Conservation (phyloP, 1,140 invertebrate species). For the Dermatophagoides farinae region DNA sequence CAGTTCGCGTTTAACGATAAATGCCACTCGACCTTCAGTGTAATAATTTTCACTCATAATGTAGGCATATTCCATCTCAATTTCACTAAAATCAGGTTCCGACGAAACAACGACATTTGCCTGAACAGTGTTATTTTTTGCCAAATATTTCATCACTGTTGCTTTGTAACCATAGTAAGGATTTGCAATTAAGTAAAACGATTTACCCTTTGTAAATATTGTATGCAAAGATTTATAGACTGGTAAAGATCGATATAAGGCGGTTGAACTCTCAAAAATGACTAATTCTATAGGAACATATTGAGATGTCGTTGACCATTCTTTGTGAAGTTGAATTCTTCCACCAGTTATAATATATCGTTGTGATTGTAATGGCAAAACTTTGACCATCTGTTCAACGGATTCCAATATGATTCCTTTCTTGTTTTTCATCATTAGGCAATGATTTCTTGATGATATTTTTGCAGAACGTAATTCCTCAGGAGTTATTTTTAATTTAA, state of each 20-base stretch:
- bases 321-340: slow-evolving; percentile 41
- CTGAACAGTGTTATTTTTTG: slow-evolving; percentile 32
- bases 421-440: slow-evolving; percentile 19
- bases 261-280: not conserved
- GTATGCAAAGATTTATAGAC: slow-evolving; percentile 42
- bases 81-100: slow-evolving; percentile 30
- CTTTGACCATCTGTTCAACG: slow-evolving; percentile 46
- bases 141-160: slow-evolving; percentile 30
- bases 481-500: not conserved
- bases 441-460: not conserved
- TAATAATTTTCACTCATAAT: slow-evolving; percentile 15
- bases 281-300: slow-evolving; percentile 1
- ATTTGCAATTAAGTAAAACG: slow-evolving; percentile 51
- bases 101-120: slow-evolving; percentile 28
- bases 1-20: slow-evolving; percentile 25
- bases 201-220: slow-evolving; percentile 41
- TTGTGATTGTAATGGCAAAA: slow-evolving; percentile 43
- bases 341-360: slow-evolving; percentile 33
- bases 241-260: slow-evolving; percentile 48
- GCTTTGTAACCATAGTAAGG: slow-evolving; percentile 58
- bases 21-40: slow-evolving; percentile 24
- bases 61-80: slow-evolving; percentile 19
- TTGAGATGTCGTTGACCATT: slow-evolving; percentile 35
- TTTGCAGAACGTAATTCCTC: not conserved
- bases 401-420: slow-evolving; percentile 47